Evolutionary conservation across 2,888 invertebrate genomes (phyloP), one percentile per base, ranked within the genome.

Genomic region (Acleris holmiana): DNA sequence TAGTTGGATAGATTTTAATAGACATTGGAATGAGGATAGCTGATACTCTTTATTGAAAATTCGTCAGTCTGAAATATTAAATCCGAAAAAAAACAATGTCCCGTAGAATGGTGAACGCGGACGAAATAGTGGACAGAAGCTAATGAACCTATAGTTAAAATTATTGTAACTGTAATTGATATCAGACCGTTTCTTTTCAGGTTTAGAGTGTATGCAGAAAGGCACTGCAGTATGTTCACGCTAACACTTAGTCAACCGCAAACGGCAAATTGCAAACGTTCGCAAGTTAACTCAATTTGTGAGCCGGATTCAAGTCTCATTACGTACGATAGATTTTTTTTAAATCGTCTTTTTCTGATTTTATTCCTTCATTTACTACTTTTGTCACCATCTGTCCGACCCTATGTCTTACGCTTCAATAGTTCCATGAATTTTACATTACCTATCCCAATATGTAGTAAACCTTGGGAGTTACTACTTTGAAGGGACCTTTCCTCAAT

Each of bases 261-360:
- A 69, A 72, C 67, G 66, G 68, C 70, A 68, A 74, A 72, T 72
- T 68, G 71, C 67, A 61, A 64, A 67, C 69, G 72, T 71, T 69
- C 63, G 70, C 66, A 67, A 74, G 76, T 75, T 78, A 78, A 74
- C 68, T 58, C 73, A 70, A 80, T 77, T 78, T 74, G 70, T 72
- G 68, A 67, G 66, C 62, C 61, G 71, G 61, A 68, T 74, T 71
- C 71, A 58, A 44, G 61, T 47, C 54, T 17, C 57, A 67, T 70
- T 67, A 62, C 62, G 59, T 59, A 62, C 59, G 61, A 68, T 66
- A 66, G 66, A 67, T 66, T 55, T 50, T 50, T 15, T 50, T 0
- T 1, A n/a, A 48, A 21, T 10, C 10, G 19, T 8, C 21, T n/a
- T 25, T 25, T 7, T 25, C 50, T 6, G 23, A 17, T 47, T 10